Base-by-base conservation (phyloP, 2,888 invertebrate genomes). In the Gymnosoma rotundatum region DNA sequence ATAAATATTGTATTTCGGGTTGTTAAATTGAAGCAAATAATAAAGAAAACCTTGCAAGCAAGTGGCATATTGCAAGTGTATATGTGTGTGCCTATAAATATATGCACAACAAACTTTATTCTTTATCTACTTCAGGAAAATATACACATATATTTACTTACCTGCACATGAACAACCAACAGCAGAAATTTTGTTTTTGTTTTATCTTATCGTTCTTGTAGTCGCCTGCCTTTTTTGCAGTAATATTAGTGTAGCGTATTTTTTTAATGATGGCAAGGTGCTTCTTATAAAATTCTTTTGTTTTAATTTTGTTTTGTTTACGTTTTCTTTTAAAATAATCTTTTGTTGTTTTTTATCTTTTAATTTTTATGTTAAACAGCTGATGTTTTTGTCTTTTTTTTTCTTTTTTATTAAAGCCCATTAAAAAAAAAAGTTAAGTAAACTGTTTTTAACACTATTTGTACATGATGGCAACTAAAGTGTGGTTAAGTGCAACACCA, bases 281-380 rank as follows among this genome's bases (percentile, higher is more conserved):
- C 61, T 74, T 84, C 81, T 81, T 78, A 74, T 54, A 78, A 67
- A n/a, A 64, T 79, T 79, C 70, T 60, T 75, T 76, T 78, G 45
- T 69, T 74, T 78, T 69, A 56, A 50, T 60, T 75, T 69, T 67
- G 32, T 18, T 16, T 32, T 64, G 20, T 14, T 14, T 42, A n/a
- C 18, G 63, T 20, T 78, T 32, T 12, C 50, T 38, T 38, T 20
- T 36, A 36, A 21, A 38, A 14, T 14, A n/a, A 20, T 48, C n/a
- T 60, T 50, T 48, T 66, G 25, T 54, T 32, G 48, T n/a, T 21
- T 73, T 70, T 4, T 38, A 3, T 64, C 50, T 72, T 76, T 45
- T 73, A 9, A 16, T 72, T 67, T 67, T 73, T 66, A 69, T 66
- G 54, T 72, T 74, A 74, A 78, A 60, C 83, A 81, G 70, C 70